Base-by-base conservation (phyloP, 2,797 vertebrate species). In the Phylloscopus collybita region DNA sequence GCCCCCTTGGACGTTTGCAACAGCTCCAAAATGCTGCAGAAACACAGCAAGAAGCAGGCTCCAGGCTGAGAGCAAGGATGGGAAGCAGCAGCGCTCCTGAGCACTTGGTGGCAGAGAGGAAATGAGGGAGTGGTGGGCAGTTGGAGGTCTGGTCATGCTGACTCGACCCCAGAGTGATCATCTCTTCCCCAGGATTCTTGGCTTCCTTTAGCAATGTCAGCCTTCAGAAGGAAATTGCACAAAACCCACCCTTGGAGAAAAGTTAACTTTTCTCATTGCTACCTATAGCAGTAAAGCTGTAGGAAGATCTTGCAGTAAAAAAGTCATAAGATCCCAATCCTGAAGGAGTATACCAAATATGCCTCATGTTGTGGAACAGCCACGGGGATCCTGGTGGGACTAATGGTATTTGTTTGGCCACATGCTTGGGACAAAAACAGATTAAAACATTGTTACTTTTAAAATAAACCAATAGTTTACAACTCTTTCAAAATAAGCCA, bases 101-200 rank as follows among this genome's bases (percentile, higher is more conserved):
- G 8, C 3, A 19, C 42, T 51, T 81, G n/a, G 36, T 80, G 53
- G 20, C 34, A 82, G 16, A 59, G 38, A 64, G 16, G 13, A 62
- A 67, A 36, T 0, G 4, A 49, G 27, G 60, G 54, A 51, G 19
- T 14, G 13, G 14, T 9, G 11, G 30, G 34, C 16, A 38, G 10
- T 0, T 1, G 4, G 47, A 69, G 45, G 27, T 59, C n/a, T 66
- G 54, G 51, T 16, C 32, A 49, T 9, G 10, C 71, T 85, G 38
- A 25, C 15, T 74, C 0, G 0, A 80, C 10, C 17, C 16, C n/a
- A 54, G 18, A 45, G 40, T 12, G 30, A 53, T 23, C 42, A 76
- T 80, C 40, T 30, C 19, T 86, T 86, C 30, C 40, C 16, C 12
- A n/a, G 20, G 26, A 22, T 27, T 9, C 30, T 18, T 1, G 2